Base-by-base conservation (phyloP, 2,113 vertebrate species). In the Carassius gibelio region DNA sequence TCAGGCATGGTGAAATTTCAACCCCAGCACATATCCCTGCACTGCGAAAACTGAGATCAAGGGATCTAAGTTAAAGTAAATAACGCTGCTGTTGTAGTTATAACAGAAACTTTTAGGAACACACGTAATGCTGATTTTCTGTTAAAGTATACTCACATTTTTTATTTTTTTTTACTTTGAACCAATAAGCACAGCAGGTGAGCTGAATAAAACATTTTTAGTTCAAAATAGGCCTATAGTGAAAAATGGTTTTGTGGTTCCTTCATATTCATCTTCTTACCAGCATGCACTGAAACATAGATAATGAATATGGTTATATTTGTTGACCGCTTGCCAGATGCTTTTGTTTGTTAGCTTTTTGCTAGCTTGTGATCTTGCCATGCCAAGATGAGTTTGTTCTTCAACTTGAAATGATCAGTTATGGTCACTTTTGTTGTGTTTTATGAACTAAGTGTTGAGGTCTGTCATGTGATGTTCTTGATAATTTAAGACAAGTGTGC, bases 1-100 rank as follows among this genome's bases (percentile, higher is more conserved):
- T 42, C 79, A 87, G 48, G 82, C 87, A 86, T 85, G 59, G 84
- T 82, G 38, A 85, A 78, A 90, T 89, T 82, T 88, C 69, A 83
- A 15, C 81, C 88, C 89, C 71, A 82, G 71, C 81, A 84, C 81
- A 86, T 64, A 87, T 55, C 84, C 90, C 86, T 84, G 74, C 71
- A 48, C 71, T 48, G 71, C 21, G 38, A n/a, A 74, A 74, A 48
- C 48, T 23, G 21, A 74, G 21, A 74, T 74, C 71, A 48, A 23
- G 71, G 10, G n/a, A 48, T 74, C 71, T 48, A 14, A 48, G 21
- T 45, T 7, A 48, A 48, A 48, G n/a, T 74, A 74, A 74, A 74
- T 74, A 74, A 74, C 6, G n/a, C 42, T 74, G 42, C 71, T 48
- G 6, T 74, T 74, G 42, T 74, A 74, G 21, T 48, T 74, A 6